Evolutionary conservation across 2,113 vertebrate species (phyloP), one percentile per base, ranked within the genome.

Genomic region (Meles meles): DNA sequence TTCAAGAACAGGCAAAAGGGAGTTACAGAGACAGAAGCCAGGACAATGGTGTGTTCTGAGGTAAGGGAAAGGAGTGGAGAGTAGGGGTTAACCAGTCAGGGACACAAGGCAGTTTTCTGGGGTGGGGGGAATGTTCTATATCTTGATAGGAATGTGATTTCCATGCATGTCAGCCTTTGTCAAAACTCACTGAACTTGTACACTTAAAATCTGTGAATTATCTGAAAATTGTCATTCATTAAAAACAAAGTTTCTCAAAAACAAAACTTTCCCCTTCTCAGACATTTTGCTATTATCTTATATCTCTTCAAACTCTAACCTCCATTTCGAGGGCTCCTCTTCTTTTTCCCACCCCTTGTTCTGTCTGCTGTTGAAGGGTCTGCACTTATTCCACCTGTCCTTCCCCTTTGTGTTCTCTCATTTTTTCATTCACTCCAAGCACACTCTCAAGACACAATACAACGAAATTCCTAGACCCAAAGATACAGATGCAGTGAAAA

Each of bases 51-150:
- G 1, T n/a, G 49, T 71, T 77, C 55, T 9, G 49, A 81, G 11
- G 4, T 34, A 13, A 13, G 23, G 12, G 47, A 42, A 69, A 4
- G 12, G 47, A 0, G 5, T 5, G 0, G 31, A 5, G 15, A 18
- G 12, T 27, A 31, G 27, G 6, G 21, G 59, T 4, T 13, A 12
- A 49, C 29, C 25, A 34, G 25, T 34, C 18, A 52, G 77, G 39
- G 65, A 27, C 44, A 59, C 10, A 29, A 29, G 42, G 23, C n/a
- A 77, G 57, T 37, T 61, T 77, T 86, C 69, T 59, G 10, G n/a
- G 29, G n/a, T 21, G 37, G 37, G 57, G 65, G 59, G 39, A 52
- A 57, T 57, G 23, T 84, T 88, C 37, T 77, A 2, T 29, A 83
- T 57, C 42, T 81, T 42, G 42, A 49, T 0, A 63, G n/a, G 14